Base-by-base conservation (phyloP, 2,888 invertebrate genomes). In the Lottia gigantea region DNA sequence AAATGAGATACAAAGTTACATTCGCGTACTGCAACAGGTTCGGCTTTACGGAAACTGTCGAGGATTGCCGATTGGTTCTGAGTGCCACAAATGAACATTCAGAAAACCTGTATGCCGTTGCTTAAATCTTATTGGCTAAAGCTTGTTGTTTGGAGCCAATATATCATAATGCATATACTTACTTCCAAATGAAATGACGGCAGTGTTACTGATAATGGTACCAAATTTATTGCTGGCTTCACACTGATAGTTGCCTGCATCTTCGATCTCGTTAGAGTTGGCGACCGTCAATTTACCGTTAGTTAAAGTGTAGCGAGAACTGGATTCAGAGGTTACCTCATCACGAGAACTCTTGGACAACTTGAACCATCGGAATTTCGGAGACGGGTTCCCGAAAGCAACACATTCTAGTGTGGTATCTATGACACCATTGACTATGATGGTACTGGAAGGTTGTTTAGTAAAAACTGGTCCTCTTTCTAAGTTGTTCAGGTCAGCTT, bases 221-320 rank as follows among this genome's bases (percentile, higher is more conserved):
- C 97, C 97, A 90, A 92, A 97, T 85, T 92, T 91, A 88, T 98
- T 98, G 16, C 92, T 90, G 3, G 97, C 97, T 80, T 94, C 93
- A 85, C 97, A 98, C 85, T 96, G 95, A 88, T 97, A 98, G 25
- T 93, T 92, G 0, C 96, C 95, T 85, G 95, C 92, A 86, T 97
- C 96, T 75, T 90, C 89, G 86, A 91, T 93, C 82, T 94, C 93
- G 0, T 63, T 70, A 0, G 97, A 97, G 82, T 93, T 91, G 81
- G 93, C 93, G 71, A 98, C 96, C 81, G 96, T 95, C 14, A 98
- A 90, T 76, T 94, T 94, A 46, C 98, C 98, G 72, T 97, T 97
- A 83, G 95, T 96, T 14, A 97, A 89, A 2, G 97, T 95, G 83
- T 93, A 95, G 25, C 79, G 67, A 7, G 16, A 11, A 25, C 76